These are phyloP conservation scores for Zaprionus nigranus DNA, from an alignment of 1,140 invertebrate species.

Conservation along the genomic window DNA sequence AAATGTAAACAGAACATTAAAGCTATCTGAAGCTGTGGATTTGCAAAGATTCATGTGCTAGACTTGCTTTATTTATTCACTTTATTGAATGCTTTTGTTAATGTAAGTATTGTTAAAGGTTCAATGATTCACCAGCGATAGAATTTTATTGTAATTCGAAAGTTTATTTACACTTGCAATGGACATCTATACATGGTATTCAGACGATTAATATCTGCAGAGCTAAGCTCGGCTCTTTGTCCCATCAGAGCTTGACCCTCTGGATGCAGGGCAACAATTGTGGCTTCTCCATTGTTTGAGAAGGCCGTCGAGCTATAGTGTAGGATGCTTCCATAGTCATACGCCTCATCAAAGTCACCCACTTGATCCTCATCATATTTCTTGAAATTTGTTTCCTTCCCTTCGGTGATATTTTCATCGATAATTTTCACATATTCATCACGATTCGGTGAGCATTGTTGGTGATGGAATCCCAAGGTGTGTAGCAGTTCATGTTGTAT, in stretches of 20 bases:
- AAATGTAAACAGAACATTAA: no score
- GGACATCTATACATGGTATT: slow-evolving; percentile 86
- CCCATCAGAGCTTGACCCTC: slow-evolving; percentile 83
- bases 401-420: slow-evolving; percentile 88
- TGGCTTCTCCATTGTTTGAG: slow-evolving; percentile 89
- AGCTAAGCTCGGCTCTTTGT: slow-evolving; percentile 85
- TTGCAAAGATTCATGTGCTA: no score
- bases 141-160: neutral
- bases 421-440: slow-evolving; percentile 89
- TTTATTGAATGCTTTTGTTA: no score
- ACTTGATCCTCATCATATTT: slow-evolving; percentile 84
- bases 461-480: slow-evolving; percentile 89
- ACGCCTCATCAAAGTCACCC: slow-evolving; percentile 85
- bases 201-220: slow-evolving; percentile 85
- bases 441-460: slow-evolving; percentile 89
- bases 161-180: slow-evolving; percentile 33
- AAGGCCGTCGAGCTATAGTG: slow-evolving; percentile 90
- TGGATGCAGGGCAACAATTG: slow-evolving; percentile 86
- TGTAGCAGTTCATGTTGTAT: slow-evolving; percentile 89
- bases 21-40: no score
- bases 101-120: no score
- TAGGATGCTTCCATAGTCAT: slow-evolving; percentile 89
- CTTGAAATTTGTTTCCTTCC: slow-evolving; percentile 86
- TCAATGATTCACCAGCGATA: no score
- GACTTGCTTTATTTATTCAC: no score